Percentiles rank a stretch among this genome's conserved stretches.
Evolutionary conservation across 2,113 vertebrate genomes (phyloP).

Genomic region (Trogon melanurus): DNA sequence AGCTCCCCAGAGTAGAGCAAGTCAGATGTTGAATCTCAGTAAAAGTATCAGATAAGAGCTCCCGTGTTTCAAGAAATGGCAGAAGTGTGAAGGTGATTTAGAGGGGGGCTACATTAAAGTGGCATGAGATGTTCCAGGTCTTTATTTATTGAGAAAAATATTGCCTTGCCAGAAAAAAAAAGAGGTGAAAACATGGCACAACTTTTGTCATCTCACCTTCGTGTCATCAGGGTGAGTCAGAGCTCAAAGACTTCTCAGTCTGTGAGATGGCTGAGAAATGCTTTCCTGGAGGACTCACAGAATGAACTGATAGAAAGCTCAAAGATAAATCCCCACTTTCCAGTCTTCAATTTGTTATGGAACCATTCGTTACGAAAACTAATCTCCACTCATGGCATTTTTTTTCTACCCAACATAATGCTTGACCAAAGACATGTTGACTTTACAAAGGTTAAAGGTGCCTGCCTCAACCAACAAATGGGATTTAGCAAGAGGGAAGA

Average conservation of each 20-base stretch:
- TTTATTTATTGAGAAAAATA: not conserved
- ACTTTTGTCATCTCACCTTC: not conserved
- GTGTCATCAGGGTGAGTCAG: not conserved
- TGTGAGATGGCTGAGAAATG: not conserved
- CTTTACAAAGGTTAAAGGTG: slow-evolving; percentile 74
- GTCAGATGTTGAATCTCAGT: not conserved
- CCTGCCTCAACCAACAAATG: slow-evolving; percentile 69
- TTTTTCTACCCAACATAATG: not conserved
- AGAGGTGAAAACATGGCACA: not conserved
- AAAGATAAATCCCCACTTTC: not conserved
- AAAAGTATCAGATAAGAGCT: not conserved
- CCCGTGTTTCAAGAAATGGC: fast-evolving
- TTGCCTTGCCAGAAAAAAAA: not conserved
- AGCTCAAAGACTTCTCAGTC: not conserved
- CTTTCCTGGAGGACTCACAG: not conserved
- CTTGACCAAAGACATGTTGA: slow-evolving; percentile 15
- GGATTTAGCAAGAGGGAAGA: not conserved
- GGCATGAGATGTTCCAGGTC: too few species aligned
- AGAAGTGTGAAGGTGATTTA: not conserved
- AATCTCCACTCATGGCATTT: not conserved
- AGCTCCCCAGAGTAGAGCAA: not conserved
- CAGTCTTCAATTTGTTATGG: not conserved
- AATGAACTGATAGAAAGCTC: not conserved
- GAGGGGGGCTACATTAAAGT: not conserved
- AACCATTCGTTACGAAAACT: not conserved